These are phyloP conservation scores for Aphaenogaster rudis DNA, from an alignment of 1,140 invertebrate species.

Conservation along the genomic window DNA sequence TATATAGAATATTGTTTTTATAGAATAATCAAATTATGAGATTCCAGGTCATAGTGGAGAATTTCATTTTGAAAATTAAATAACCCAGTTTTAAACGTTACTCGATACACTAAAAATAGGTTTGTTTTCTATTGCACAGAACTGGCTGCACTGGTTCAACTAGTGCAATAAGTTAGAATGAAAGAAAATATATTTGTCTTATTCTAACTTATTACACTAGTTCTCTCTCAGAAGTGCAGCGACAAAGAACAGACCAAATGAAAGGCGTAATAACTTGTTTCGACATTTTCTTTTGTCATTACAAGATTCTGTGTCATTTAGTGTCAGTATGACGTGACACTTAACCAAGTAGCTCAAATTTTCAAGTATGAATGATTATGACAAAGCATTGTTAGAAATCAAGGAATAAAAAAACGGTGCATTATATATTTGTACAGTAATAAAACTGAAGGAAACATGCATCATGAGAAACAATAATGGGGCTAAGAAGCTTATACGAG, in stretches of 20 bases:
- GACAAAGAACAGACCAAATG: too few species aligned
- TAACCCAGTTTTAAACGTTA: background rate
- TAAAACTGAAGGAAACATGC: constrained; percentile 4
- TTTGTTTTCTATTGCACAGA: too few species aligned
- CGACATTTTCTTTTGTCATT: constrained; percentile 18
- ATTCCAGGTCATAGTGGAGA: background rate
- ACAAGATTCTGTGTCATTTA: background rate
- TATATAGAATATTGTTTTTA: background rate
- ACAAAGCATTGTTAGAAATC: background rate
- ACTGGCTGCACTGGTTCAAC: too few species aligned
- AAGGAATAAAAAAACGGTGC: background rate
- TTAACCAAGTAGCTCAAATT: constrained; percentile 45
- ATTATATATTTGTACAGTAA: constrained; percentile 6
- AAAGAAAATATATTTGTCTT: too few species aligned
- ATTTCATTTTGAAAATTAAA: background rate
- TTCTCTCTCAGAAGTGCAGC: too few species aligned
- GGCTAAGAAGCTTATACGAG: background rate
- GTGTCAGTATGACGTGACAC: background rate
- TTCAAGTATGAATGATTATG: constrained; percentile 27
- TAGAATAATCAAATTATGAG: constrained; percentile 1
- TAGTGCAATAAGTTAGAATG: too few species aligned
- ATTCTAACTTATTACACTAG: too few species aligned
- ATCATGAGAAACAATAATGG: constrained; percentile 37
- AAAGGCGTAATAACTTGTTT: background rate
- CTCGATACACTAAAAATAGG: background rate